Percentiles rank a stretch among this genome's conserved stretches.
Evolutionary conservation across 1,140 invertebrate genomes (phyloP).

Genomic region (Geopemphigus sp.): DNA sequence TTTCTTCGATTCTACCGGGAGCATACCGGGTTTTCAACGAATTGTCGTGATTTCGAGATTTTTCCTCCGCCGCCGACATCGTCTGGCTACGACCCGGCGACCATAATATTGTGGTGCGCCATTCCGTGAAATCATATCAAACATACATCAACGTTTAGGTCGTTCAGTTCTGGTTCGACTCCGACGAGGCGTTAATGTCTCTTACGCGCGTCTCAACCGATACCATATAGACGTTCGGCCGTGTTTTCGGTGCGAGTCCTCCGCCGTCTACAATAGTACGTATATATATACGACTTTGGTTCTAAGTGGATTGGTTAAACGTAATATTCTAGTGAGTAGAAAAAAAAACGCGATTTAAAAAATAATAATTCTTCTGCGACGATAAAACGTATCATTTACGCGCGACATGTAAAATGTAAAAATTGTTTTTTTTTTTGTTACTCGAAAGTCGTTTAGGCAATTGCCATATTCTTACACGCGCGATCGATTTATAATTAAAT

Average conservation of each 20-base stretch:
- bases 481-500: too few species aligned
- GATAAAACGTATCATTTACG: too few species aligned
- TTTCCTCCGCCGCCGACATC: background rate
- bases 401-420: too few species aligned
- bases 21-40: background rate
- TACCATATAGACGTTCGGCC: background rate
- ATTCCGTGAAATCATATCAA: constrained; percentile 1
- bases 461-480: too few species aligned
- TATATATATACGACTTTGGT: background rate
- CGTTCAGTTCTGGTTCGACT: background rate
- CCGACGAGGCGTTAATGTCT: constrained; percentile 8
- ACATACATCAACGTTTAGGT: background rate
- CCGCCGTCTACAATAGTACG: background rate
- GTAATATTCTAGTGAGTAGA: background rate
- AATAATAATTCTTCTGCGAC: too few species aligned
- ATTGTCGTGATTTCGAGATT: background rate
- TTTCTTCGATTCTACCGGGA: background rate
- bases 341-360: too few species aligned
- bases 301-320: background rate
- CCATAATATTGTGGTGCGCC: background rate
- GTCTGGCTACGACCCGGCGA: background rate
- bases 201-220: background rate
- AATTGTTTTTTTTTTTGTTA: too few species aligned
- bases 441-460: too few species aligned
- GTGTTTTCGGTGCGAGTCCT: background rate